Percentiles rank a stretch among this genome's conserved stretches.
These are phyloP conservation scores for Apostichopus japonicus DNA, from an alignment of 35 echinoderm and acorn worm genomes.

Conservation along the genomic window DNA sequence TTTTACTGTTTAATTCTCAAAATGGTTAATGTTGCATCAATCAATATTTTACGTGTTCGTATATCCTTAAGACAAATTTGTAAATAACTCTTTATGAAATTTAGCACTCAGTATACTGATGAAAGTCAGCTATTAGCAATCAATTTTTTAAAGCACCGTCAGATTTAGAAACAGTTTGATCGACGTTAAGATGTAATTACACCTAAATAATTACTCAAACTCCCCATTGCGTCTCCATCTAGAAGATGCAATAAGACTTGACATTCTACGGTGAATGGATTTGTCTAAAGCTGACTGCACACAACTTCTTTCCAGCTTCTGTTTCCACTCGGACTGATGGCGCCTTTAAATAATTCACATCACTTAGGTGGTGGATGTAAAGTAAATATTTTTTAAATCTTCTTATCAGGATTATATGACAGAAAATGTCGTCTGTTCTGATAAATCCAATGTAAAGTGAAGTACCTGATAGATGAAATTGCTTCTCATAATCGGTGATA, in stretches of 20 bases:
- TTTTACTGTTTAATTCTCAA: too few relatives aligned
- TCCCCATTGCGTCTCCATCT: neutral
- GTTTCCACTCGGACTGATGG: neutral
- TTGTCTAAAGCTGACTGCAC: neutral
- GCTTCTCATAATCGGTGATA: too few relatives aligned
- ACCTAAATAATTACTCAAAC: neutral
- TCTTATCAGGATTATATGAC: too few relatives aligned
- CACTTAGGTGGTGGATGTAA: neutral
- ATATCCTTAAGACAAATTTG: too few relatives aligned
- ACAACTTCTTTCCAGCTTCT: neutral
- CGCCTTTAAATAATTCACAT: neutral
- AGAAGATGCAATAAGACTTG: neutral
- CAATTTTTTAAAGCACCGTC: neutral
- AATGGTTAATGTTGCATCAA: too few relatives aligned
- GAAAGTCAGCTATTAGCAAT: neutral
- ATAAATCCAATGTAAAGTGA: too few relatives aligned
- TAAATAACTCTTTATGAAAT: too few relatives aligned
- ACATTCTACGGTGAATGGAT: neutral
- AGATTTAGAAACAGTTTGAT: neutral
- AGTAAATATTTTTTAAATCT: neutral
- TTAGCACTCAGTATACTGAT: too few relatives aligned
- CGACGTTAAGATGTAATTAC: constrained; percentile 4
- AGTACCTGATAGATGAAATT: too few relatives aligned
- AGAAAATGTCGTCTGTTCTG: too few relatives aligned
- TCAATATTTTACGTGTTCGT: too few relatives aligned